A percentile compares a stretch with the other conserved stretches of the same genome.
These are phyloP conservation scores for Aporophyla nigra DNA, from an alignment of 2,888 invertebrate species.

Conservation along the genomic window DNA sequence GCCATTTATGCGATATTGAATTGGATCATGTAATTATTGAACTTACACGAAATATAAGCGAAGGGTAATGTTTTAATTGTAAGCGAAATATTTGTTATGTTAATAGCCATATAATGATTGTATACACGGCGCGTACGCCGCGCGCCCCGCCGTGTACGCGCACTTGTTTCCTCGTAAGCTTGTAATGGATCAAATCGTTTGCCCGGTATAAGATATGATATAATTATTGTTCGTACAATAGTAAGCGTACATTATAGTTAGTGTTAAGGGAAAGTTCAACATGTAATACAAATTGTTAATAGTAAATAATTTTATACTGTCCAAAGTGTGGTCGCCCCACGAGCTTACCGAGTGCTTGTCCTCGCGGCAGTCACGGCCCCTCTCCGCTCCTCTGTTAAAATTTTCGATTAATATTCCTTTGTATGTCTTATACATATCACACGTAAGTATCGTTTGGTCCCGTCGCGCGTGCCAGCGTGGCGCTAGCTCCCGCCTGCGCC, in stretches of 20 bases:
- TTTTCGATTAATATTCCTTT: conserved; percentile 59
- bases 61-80: conserved; percentile 77
- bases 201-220: conserved; percentile 70
- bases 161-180: conserved; percentile 76
- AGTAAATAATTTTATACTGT: conserved; percentile 82
- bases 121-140: conserved; percentile 61
- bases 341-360: conserved; percentile 73
- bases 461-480: conserved; percentile 5
- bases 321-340: conserved; percentile 74
- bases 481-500: no score
- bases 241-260: conserved; percentile 63
- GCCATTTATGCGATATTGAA: conserved; percentile 62
- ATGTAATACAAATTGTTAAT: conserved; percentile 78
- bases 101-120: conserved; percentile 71
- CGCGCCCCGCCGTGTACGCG: conserved; percentile 47
- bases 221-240: conserved; percentile 70
- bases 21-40: conserved; percentile 56
- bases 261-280: conserved; percentile 68
- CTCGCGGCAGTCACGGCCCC: conserved; percentile 22
- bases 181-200: conserved; percentile 79
- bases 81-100: conserved; percentile 73
- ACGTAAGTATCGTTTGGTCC: conserved; percentile 55
- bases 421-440: conserved; percentile 71
- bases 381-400: conserved; percentile 50
- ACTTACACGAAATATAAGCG: conserved; percentile 75